Evolutionary conservation across 2,888 invertebrate genomes (phyloP), one percentile per base, ranked within the genome.

Genomic region (Lochmaea capreae): DNA sequence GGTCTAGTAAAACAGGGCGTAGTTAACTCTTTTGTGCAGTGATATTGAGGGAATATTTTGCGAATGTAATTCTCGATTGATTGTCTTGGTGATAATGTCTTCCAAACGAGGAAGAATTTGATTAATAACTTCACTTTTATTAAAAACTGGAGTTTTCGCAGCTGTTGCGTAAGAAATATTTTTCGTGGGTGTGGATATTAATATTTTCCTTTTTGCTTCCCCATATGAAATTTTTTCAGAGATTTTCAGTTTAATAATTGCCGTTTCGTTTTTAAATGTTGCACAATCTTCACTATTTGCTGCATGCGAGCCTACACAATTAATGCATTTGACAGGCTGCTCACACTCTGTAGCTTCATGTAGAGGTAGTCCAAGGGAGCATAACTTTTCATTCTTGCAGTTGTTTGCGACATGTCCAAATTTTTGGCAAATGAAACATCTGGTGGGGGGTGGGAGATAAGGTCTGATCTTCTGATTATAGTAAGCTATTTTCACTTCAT

Each of bases 381-480:
- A 54, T 54, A 54, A 54, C n/a, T 54, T 54, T 12, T 54, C 12
- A 54, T 12, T n/a, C 12, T 54, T 54, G n/a, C 54, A 54, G 12
- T 54, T 54, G 26, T 26, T 26, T 26, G 26, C 26, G 26, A n/a
- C n/a, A n/a, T n/a, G n/a, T n/a, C n/a, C n/a, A n/a, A n/a, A n/a
- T n/a, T n/a, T n/a, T n/a, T n/a, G 26, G 26, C 26, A 26, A 26
- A 2, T 26, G 26, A 26, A 26, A 26, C 26, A 26, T 26, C 26
- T 26, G 3, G 26, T 33, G n/a, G 62, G 62, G 11, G 39, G 62
- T 14, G 62, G 62, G 5, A 62, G 1, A 39, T 62, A 62, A 14
- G 62, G 62, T 22, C 62, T 22, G 5, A 62, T 14, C n/a, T 62
- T 62, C 12, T 39, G 39, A 39, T 62, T 62, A 3, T 62, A 62